Conservation (phyloP, 2,888 invertebrate species). For the Actias luna region DNA sequence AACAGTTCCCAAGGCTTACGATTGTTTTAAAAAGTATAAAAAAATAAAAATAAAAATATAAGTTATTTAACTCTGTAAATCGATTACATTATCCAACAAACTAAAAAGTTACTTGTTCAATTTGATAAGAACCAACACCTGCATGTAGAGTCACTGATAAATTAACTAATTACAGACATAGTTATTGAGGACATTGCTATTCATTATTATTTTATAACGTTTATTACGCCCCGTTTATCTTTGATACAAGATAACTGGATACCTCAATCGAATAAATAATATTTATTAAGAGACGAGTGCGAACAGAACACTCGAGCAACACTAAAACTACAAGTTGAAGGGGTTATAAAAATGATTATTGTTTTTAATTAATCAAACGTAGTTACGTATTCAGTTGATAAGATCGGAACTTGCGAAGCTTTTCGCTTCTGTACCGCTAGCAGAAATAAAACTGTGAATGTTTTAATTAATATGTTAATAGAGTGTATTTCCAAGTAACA, state of each 20-base stretch:
- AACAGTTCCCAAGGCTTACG: constrained; percentile 28
- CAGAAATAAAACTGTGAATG: constrained; percentile 28
- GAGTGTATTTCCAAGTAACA: background rate
- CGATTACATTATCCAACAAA: background rate
- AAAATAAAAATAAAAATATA: background rate
- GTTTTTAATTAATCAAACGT: constrained; percentile 69
- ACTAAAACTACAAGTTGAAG: constrained; percentile 28
- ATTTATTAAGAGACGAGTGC: constrained; percentile 17
- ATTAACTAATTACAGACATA: constrained; percentile 17
- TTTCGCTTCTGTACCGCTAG: constrained; percentile 55
- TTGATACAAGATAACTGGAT: constrained; percentile 8
- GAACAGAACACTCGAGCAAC: constrained; percentile 7
- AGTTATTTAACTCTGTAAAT: background rate
- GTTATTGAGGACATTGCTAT: constrained; percentile 7
- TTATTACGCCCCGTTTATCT: constrained; percentile 2
- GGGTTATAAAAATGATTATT: constrained; percentile 61
- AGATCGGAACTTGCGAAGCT: constrained; percentile 56
- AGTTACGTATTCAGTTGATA: constrained; percentile 59
- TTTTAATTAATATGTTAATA: background rate
- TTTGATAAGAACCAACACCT: constrained; percentile 25
- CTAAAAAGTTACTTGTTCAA: background rate
- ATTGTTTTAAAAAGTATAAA: background rate
- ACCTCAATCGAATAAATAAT: constrained; percentile 2
- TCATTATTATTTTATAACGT: constrained; percentile 8
- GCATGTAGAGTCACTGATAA: constrained; percentile 25